Percentiles rank a stretch among this genome's conserved stretches.
Evolutionary conservation across 2,797 vertebrate species (phyloP).

Genomic region (Stomatorhinus walkeri): DNA sequence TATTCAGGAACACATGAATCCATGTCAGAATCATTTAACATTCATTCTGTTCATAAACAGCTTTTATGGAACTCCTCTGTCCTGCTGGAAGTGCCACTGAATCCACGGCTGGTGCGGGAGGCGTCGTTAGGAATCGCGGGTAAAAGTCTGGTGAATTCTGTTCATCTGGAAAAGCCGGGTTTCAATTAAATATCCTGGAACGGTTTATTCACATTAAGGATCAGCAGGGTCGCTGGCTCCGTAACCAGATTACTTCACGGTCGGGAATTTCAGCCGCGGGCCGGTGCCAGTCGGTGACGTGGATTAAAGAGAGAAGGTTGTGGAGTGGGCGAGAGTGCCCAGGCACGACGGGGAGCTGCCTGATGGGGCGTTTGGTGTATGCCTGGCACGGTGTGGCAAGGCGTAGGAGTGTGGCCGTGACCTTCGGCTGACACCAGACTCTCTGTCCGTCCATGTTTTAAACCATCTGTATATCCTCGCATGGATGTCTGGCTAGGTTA

Average conservation of each 20-base stretch:
- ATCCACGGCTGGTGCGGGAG: neutral
- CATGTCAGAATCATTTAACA: neutral
- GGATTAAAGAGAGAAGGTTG: neutral
- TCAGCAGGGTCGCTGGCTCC: constrained; percentile 9
- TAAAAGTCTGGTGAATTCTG: constrained; percentile 22
- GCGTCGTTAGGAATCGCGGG: neutral
- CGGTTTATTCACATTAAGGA: constrained; percentile 19
- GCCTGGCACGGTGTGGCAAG: neutral
- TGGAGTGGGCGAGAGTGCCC: neutral
- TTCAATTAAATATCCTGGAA: constrained; percentile 20
- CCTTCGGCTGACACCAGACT: neutral
- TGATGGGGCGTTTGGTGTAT: neutral
- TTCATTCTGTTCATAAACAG: neutral
- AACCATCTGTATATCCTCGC: neutral
- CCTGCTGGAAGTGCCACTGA: neutral
- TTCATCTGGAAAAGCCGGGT: constrained; percentile 8
- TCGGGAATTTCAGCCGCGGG: neutral
- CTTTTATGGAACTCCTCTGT: neutral
- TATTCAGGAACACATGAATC: neutral
- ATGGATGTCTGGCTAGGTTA: neutral
- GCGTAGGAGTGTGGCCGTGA: neutral
- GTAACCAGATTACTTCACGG: constrained; percentile 19
- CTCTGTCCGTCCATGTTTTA: neutral
- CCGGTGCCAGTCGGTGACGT: neutral
- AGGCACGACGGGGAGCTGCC: neutral